These are phyloP conservation scores for Calosoma granatense DNA, from an alignment of 1,140 invertebrate genomes.

Conservation along the genomic window DNA sequence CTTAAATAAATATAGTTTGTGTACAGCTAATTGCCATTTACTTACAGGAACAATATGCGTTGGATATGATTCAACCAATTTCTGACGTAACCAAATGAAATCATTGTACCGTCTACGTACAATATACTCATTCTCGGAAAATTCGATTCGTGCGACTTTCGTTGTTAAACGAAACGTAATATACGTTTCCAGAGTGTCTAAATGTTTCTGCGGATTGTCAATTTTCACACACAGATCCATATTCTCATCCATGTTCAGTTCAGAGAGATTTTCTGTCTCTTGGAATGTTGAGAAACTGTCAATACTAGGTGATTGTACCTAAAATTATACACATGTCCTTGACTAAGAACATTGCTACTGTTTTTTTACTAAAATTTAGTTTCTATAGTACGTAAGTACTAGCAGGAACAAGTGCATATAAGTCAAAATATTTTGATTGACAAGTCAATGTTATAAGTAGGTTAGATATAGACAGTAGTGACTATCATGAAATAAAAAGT, in stretches of 20 bases:
- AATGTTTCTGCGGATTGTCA: constrained; percentile 69
- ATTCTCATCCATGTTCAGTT: constrained; percentile 41
- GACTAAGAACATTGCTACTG: background rate
- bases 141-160: constrained; percentile 55
- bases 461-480: background rate
- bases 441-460: background rate
- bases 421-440: background rate
- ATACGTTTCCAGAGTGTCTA: constrained; percentile 63
- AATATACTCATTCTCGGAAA: constrained; percentile 53
- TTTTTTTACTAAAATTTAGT: background rate
- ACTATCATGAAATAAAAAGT: too few relatives aligned
- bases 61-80: constrained; percentile 53
- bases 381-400: background rate
- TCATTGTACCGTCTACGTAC: constrained; percentile 66
- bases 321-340: background rate
- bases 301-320: constrained; percentile 47
- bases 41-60: constrained; percentile 60
- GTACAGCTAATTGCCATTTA: constrained; percentile 12
- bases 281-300: constrained; percentile 52
- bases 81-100: constrained; percentile 61
- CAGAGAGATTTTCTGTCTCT: constrained; percentile 43
- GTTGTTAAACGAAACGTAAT: constrained; percentile 63
- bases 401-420: too few relatives aligned
- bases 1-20: constrained; percentile 12
- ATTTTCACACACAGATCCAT: constrained; percentile 57